These are phyloP conservation scores for Hirtodrosophila trivittata DNA, from an alignment of 2,888 invertebrate species.

Conservation along the genomic window DNA sequence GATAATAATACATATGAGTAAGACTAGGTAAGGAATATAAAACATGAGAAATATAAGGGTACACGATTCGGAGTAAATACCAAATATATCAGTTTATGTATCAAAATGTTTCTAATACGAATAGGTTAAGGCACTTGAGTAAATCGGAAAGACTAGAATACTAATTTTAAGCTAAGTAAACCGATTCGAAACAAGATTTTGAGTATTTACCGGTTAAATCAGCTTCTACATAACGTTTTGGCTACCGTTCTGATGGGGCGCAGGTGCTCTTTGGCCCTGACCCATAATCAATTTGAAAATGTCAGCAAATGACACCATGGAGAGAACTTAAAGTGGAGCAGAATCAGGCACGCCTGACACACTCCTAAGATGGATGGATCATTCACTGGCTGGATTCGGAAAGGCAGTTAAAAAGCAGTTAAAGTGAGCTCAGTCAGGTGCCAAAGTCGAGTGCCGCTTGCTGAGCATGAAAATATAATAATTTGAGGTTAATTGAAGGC, in stretches of 20 bases:
- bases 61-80: no score
- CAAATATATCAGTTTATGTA: no score
- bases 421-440: slow-evolving; percentile 49
- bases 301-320: no score
- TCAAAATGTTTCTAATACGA: no score
- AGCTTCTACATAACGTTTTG: neutral
- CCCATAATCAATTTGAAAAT: slow-evolving; percentile 56
- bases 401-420: neutral
- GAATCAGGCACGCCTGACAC: slow-evolving; percentile 43
- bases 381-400: slow-evolving; percentile 19
- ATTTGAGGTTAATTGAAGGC: slow-evolving; percentile 73
- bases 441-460: slow-evolving; percentile 42
- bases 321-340: slow-evolving; percentile 20
- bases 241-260: neutral
- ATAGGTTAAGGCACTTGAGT: no score
- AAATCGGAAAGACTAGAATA: no score
- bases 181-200: no score
- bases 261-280: slow-evolving; percentile 8
- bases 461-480: slow-evolving; percentile 52
- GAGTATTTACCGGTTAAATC: no score
- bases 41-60: no score
- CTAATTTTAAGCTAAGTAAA: no score
- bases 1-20: no score
- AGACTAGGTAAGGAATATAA: no score
- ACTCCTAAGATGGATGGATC: slow-evolving; percentile 70